Percentiles rank a stretch among this genome's conserved stretches.
Evolutionary conservation across 2,797 vertebrate genomes (phyloP).

Genomic region (Ctenochaetus hawaiiensis): DNA sequence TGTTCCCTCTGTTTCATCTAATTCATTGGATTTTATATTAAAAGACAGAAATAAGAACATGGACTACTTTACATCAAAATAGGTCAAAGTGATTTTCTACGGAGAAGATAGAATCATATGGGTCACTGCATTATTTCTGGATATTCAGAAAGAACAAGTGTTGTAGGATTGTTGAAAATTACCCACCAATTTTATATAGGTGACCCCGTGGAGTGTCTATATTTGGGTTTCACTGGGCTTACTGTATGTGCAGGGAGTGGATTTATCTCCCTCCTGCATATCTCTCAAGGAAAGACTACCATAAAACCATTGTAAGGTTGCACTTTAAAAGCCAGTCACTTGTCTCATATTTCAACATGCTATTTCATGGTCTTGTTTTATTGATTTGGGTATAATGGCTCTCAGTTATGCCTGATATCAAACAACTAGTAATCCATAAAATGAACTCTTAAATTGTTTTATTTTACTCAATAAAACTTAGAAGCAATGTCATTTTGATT

Average conservation of each 20-base stretch:
- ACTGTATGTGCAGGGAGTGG: constrained; percentile 46
- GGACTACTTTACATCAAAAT: constrained; percentile 85
- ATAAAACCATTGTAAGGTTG: constrained; percentile 1
- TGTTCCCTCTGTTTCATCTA: constrained; percentile 31
- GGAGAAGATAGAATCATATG: constrained; percentile 81
- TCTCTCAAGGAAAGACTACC: constrained; percentile 20
- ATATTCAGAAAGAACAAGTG: constrained; percentile 77
- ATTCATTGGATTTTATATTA: constrained; percentile 64
- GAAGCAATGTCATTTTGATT: constrained; percentile 42
- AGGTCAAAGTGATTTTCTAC: constrained; percentile 85
- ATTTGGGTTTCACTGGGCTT: constrained; percentile 73
- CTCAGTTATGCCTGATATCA: constrained; percentile 14
- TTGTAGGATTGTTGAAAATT: constrained; percentile 82
- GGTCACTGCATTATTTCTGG: constrained; percentile 88
- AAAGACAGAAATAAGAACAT: constrained; percentile 79
- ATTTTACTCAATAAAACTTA: constrained; percentile 15
- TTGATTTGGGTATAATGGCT: constrained; percentile 5
- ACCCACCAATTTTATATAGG: constrained; percentile 83
- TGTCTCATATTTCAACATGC: constrained; percentile 9
- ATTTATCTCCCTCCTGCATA: constrained; percentile 42
- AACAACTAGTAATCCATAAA: constrained; percentile 6
- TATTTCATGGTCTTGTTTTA: background rate
- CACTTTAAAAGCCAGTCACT: background rate
- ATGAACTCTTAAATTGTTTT: constrained; percentile 27
- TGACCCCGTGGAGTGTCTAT: constrained; percentile 84